A percentile compares a stretch with the other conserved stretches of the same genome.
Conservation (phyloP, 1,140 invertebrate genomes). For the Pollicipes pollicipes region DNA sequence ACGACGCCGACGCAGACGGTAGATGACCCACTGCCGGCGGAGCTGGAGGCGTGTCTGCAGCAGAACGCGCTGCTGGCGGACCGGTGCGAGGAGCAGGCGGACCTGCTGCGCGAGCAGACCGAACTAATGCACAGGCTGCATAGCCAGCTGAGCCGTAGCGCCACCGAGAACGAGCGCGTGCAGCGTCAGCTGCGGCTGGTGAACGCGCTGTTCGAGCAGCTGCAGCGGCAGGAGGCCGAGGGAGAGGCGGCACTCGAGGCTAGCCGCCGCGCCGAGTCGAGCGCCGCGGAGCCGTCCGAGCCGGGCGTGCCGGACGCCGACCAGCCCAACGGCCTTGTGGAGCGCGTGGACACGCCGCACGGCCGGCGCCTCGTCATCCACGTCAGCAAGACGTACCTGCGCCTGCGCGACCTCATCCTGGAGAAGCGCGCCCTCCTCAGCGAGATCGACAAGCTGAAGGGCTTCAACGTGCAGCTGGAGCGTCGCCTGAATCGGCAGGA, state of each 20-base stretch:
- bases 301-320: background rate
- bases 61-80: too few species aligned
- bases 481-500: constrained; percentile 47
- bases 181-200: background rate
- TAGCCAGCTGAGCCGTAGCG: too few species aligned
- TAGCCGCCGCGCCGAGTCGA: background rate
- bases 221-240: background rate
- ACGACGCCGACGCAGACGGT: too few species aligned
- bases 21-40: too few species aligned
- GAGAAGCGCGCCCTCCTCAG: constrained; percentile 67
- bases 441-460: constrained; percentile 62
- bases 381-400: constrained; percentile 72
- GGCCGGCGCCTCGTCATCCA: constrained; percentile 55
- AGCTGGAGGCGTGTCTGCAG: too few species aligned
- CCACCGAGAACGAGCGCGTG: background rate
- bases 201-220: background rate
- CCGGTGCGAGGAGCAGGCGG: too few species aligned
- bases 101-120: too few species aligned
- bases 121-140: too few species aligned
- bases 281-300: background rate
- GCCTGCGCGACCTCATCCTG: constrained; percentile 66
- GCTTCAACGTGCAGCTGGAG: constrained; percentile 60
- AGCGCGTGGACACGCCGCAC: constrained; percentile 49
- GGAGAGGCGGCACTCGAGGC: background rate
- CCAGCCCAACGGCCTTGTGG: background rate